A percentile compares a stretch with the other conserved stretches of the same genome.
Conservation (phyloP, 1,140 invertebrate genomes). For the Pinna nobilis region DNA sequence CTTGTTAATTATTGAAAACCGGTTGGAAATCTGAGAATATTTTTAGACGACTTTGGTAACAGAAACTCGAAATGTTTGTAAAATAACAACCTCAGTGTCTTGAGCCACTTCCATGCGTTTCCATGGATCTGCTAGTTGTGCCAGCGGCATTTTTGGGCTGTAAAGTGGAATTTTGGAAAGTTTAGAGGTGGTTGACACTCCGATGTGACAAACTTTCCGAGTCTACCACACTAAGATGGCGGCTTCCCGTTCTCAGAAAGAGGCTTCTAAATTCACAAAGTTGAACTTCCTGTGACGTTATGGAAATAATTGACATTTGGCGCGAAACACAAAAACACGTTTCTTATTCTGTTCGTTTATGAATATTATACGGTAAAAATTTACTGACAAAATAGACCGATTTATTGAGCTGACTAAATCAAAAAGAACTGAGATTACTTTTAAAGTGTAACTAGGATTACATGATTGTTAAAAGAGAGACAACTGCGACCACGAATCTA, state of each 20-base stretch:
- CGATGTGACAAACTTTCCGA: constrained; percentile 29
- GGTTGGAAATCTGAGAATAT: too few relatives aligned
- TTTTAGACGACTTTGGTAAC: too few relatives aligned
- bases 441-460: too few relatives aligned
- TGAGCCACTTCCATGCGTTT: constrained; percentile 69
- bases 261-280: constrained; percentile 41
- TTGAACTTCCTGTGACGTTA: constrained; percentile 50
- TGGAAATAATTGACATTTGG: constrained; percentile 17
- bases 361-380: too few relatives aligned
- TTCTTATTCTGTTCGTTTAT: too few relatives aligned
- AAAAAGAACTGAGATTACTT: too few relatives aligned
- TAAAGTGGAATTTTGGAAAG: constrained; percentile 65
- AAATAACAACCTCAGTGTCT: constrained; percentile 63
- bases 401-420: too few relatives aligned
- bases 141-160: constrained; percentile 71
- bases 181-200: constrained; percentile 4
- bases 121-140: constrained; percentile 72
- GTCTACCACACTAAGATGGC: constrained; percentile 58
- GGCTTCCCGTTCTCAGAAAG: constrained; percentile 43
- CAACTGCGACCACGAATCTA: background rate
- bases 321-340: constrained; percentile 4
- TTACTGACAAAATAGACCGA: too few relatives aligned
- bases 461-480: too few relatives aligned
- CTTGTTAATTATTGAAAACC: too few relatives aligned
- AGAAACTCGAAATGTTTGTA: too few relatives aligned